These are phyloP conservation scores for Heliothis subflexa DNA, from an alignment of 1,140 invertebrate species.

Conservation along the genomic window DNA sequence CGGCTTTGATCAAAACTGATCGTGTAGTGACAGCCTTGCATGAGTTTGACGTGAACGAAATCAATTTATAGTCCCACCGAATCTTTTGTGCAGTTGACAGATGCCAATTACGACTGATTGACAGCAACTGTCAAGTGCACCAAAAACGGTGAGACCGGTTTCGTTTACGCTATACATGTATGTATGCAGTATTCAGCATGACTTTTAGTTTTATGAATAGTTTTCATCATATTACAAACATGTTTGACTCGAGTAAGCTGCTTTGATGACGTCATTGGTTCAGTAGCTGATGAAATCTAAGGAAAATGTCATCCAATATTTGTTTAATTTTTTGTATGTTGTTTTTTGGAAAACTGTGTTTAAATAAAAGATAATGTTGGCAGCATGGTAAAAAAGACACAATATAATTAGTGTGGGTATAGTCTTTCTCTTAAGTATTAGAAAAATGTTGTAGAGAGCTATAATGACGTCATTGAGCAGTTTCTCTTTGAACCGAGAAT, in stretches of 20 bases:
- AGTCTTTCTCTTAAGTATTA: background rate
- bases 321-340: too few relatives aligned
- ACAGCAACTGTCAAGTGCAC: too few relatives aligned
- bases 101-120: too few relatives aligned
- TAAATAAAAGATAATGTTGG: too few relatives aligned
- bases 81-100: too few relatives aligned
- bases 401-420: background rate
- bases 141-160: background rate
- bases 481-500: background rate
- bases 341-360: too few relatives aligned
- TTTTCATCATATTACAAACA: conserved; percentile 2
- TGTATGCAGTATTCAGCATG: background rate
- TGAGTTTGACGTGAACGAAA: too few relatives aligned
- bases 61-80: too few relatives aligned
- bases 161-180: background rate
- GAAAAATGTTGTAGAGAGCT: background rate
- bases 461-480: conserved; percentile 2
- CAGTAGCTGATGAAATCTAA: background rate
- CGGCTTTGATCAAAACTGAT: too few relatives aligned
- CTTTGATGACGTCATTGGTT: conserved; percentile 17
- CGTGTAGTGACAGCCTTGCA: too few relatives aligned
- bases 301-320: too few relatives aligned
- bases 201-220: background rate
- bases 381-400: background rate
- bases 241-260: background rate